Evolutionary conservation across 2,888 invertebrate genomes (phyloP), one percentile per base, ranked within the genome.

Genomic region (Emesis castigata): DNA sequence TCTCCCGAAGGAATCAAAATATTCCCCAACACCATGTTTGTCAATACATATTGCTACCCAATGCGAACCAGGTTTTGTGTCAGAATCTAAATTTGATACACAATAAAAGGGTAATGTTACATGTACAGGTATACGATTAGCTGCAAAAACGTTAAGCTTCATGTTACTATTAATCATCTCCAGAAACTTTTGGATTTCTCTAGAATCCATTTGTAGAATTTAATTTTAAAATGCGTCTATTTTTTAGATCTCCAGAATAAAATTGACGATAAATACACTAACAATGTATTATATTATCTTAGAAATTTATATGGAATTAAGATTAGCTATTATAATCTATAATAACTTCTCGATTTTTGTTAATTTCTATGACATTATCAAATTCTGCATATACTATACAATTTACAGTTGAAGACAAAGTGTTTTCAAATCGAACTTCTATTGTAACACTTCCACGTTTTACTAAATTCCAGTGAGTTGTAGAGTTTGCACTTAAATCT

Each of bases 331-430:
- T 53, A 18, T 53, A 53, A 18, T 53, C 53, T 18, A 53, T 53
- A 53, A 53, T 62, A 5, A 29, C 14, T 3, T 62, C 62, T 11
- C 62, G 29, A 29, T 62, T 62, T 26, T 62, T 62, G 31, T 29
- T 62, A 14, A 26, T 62, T 29, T 62, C 62, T 62, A 62, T 53
- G 3, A 53, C 29, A 29, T 62, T 26, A 9, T 62, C 29, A 62
- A 62, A 62, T 62, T 62, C 62, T 62, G 26, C 62, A 62, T 62
- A 62, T 29, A 62, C 62, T 26, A 62, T n/a, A 62, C 62, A 62
- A 62, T 26, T 29, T 22, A 62, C 26, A 62, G 62, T 29, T 3
- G 62, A 62, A 22, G 62, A 22, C 22, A 62, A 62, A 62, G 29
- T 29, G 14, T 14, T 14, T 62, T 62, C 62, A 62, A 62, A 61